These are phyloP conservation scores for Streptopelia turtur DNA, from an alignment of 2,797 vertebrate species.

Conservation along the genomic window DNA sequence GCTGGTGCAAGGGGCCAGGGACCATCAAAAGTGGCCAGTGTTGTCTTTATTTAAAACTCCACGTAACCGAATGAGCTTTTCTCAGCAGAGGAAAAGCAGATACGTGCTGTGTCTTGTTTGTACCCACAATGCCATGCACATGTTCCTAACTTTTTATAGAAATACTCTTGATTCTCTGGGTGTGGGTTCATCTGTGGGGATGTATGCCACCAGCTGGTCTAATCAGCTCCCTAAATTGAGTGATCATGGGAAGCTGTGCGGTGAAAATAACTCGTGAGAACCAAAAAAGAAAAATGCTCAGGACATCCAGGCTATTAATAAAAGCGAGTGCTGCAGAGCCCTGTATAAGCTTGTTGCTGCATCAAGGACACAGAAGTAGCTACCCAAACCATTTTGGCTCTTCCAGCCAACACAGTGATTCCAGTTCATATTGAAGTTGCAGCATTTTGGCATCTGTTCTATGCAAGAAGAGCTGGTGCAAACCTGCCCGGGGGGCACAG, in stretches of 20 bases:
- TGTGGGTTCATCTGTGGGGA: background rate
- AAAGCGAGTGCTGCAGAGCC: background rate
- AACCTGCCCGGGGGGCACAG: rapidly evolving
- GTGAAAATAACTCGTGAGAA: constrained; percentile 79
- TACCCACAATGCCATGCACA: background rate
- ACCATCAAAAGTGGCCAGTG: background rate
- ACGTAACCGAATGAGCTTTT: rapidly evolving
- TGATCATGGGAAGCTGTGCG: constrained; percentile 38
- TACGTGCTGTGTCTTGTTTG: background rate
- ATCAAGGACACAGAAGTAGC: background rate
- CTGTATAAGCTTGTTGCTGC: background rate
- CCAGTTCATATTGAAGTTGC: background rate
- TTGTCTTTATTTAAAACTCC: background rate
- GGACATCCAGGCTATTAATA: constrained; percentile 62
- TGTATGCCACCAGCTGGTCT: constrained; percentile 38
- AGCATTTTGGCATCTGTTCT: background rate
- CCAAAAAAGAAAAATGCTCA: constrained; percentile 47
- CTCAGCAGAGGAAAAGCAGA: background rate
- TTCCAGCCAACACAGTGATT: background rate
- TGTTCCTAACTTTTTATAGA: constrained; percentile 49
- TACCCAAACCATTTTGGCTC: background rate
- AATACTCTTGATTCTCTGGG: background rate
- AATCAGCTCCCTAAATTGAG: constrained; percentile 33
- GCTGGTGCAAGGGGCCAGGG: background rate
- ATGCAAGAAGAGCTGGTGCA: background rate